Base-by-base conservation (phyloP, 2,888 invertebrate genomes). In the Hartigia nigra region DNA sequence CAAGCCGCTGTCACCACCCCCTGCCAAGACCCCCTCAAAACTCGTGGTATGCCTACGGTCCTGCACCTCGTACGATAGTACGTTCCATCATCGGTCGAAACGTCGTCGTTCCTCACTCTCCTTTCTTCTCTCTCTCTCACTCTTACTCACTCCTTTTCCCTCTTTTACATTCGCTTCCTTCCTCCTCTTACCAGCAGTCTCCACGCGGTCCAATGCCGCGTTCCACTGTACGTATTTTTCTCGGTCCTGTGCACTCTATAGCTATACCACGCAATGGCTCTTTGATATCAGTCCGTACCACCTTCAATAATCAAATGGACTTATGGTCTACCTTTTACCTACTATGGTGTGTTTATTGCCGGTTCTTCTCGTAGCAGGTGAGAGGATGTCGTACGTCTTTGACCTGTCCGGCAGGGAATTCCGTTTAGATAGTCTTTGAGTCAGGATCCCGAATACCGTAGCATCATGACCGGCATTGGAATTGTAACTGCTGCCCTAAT, bases 1-100 rank as follows among this genome's bases (percentile, higher is more conserved):
- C 88, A 89, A 86, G 87, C 86, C 88, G 89, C 89, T 90, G 90
- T 90, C 90, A 90, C 90, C 90, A 89, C 91, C 91, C 90, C 91
- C 90, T 89, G 90, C 88, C 90, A 89, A 90, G 92, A 92, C 92
- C 92, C 92, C 92, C 87, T 85, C 85, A 84, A 85, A 83, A 80
- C 81, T 81, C 82, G 80, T 81, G 83, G 84, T 81, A 83, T 84
- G 82, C 83, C 84, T 82, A 72, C 81, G 83, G 82, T 82, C 55
- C 77, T 39, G 72, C 77, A 37, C 77, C 74, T 74, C 74, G 55
- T 77, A 75, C 75, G 75, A 31, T 75, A 34, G 35, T 82, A 83
- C 83, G 82, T 82, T 84, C 82, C 85, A 85, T 83, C 84, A 82
- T 84, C 76, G 76, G 72, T 36, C 78, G 72, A 31, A 72, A 72